Base-by-base conservation (phyloP, 2,888 invertebrate genomes). In the Megaustenia siamemsis region DNA sequence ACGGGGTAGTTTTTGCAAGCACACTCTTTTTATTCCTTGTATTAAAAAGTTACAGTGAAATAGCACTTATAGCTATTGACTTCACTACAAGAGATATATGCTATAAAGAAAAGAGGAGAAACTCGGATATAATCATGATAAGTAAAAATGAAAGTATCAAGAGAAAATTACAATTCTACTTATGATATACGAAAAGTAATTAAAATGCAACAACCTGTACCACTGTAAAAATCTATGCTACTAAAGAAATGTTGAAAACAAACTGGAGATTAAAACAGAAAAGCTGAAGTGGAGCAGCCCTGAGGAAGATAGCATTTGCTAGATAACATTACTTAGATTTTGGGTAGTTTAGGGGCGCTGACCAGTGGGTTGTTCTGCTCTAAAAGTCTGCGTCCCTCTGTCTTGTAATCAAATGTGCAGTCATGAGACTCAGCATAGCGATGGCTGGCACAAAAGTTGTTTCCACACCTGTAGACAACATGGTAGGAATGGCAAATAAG, bases 361-460 rank as follows among this genome's bases (percentile, higher is more conserved):
- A 96, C 95, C 86, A 95, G 94, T 87, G 96, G 96, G 94, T 96
- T 96, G 90, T 95, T 95, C 90, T 95, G 95, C 91, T 95, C 95
- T 88, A 96, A 93, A 83, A 95, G 93, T 91, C 95, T 95, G 87
- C 95, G 95, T 83, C 96, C 96, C 90, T 96, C 96, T 56, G 95
- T 95, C 94, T 97, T 97, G 95, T 97, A 97, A 95, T 97, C 97
- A 94, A 96, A 96, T 32, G 95, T 95, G 94, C 97, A 97, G 88
- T 96, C 95, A 94, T 97, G 97, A 87, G 96, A 95, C 94, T 97
- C 96, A 1, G 96, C 96, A 94, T 96, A 96, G 82, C 96, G 95
- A 94, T 97, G 97, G 89, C 96, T 96, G 85, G 96, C 96, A 94
- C 97, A 97, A 94, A 96, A 97, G 85, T 95, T 94, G 77, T 95